Conservation (phyloP, 2,113 vertebrate species). For the Columbina picui region DNA sequence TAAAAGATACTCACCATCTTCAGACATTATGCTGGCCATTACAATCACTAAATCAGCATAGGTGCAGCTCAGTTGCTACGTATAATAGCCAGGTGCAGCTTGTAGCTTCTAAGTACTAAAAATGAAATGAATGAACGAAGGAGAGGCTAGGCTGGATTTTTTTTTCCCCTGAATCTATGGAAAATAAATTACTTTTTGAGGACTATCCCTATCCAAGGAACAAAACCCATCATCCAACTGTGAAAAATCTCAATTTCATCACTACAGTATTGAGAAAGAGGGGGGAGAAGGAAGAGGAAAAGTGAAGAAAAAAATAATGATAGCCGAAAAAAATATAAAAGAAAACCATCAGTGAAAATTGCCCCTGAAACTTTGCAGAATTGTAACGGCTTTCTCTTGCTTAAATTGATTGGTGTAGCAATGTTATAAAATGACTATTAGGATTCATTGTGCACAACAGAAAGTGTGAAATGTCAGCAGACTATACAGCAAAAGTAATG, state of each 20-base stretch:
- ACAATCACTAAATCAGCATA: neutral
- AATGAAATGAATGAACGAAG: conserved; percentile 8
- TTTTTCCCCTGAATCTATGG: neutral
- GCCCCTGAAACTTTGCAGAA: conserved; percentile 75
- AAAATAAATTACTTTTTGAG: conserved; percentile 39
- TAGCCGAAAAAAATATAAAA: conserved; percentile 66
- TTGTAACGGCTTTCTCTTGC: conserved; percentile 75
- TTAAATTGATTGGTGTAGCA: conserved; percentile 79
- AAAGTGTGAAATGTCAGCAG: conserved; percentile 82
- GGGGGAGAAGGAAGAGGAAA: neutral
- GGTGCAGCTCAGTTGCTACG: neutral
- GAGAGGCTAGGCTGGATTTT: neutral
- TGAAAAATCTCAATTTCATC: conserved; percentile 53
- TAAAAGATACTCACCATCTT: neutral
- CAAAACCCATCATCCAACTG: conserved; percentile 20
- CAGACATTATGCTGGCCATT: neutral
- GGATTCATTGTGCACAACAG: conserved; percentile 80
- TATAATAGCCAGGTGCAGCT: neutral
- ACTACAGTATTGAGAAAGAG: neutral
- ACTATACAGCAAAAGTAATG: conserved; percentile 80
- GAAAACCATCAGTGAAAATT: conserved; percentile 74
- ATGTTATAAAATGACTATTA: conserved; percentile 81
- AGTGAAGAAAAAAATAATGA: conserved; percentile 28
- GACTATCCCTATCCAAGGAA: conserved; percentile 17
- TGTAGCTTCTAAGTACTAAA: conserved; percentile 5